A percentile compares a stretch with the other conserved stretches of the same genome.
phyloP scores from a whole-genome alignment of 2,113 vertebrate species.

The Apteryx owenii region DNA sequence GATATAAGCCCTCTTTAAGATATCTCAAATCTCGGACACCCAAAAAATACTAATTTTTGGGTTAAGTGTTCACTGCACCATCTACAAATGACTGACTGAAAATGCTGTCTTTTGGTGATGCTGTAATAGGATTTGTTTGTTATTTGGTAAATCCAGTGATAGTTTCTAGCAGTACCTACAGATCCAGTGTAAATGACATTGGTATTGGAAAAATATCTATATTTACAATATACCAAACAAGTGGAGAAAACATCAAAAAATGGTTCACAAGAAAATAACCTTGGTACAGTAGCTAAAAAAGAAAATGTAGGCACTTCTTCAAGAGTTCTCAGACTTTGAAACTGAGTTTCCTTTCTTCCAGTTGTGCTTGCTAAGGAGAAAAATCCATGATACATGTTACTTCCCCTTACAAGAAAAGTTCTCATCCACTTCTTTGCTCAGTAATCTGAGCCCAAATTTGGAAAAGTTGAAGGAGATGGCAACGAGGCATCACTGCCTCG shows the following conservation, averaged over 20 bases:
- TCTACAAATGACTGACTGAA: neutral
- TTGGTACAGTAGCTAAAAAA: conserved; percentile 2
- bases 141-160: neutral
- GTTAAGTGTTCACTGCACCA: neutral
- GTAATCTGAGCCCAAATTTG: neutral
- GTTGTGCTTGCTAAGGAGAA: neutral
- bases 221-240: neutral
- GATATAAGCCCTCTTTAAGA: neutral
- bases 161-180: neutral
- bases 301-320: conserved; percentile 60
- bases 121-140: neutral
- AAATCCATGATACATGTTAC: neutral
- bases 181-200: neutral
- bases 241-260: neutral
- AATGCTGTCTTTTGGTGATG: neutral
- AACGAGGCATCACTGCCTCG: neutral
- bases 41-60: neutral
- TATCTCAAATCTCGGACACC: neutral
- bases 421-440: neutral
- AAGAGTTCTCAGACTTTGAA: conserved; percentile 6
- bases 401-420: neutral
- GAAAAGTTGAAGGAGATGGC: neutral
- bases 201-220: neutral
- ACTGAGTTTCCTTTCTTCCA: neutral
- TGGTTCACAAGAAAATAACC: neutral